Conservation (phyloP, 2,797 vertebrate species). For the Semaprochilodus insignis region DNA sequence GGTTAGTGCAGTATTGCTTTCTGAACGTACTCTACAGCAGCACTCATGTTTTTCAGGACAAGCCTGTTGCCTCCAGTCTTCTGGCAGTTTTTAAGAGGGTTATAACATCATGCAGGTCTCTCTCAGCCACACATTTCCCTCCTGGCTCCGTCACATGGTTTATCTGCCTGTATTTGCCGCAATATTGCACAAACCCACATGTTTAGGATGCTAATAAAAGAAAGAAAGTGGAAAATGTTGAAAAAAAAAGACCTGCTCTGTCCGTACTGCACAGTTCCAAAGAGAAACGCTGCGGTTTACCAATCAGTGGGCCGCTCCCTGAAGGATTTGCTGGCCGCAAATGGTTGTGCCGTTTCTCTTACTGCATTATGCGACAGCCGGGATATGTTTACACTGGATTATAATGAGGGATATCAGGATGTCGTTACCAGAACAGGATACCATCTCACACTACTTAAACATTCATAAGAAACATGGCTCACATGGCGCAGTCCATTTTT, state of each 20-base stretch:
- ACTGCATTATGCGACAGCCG: no score
- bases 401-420: no score
- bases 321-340: no score
- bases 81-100: background rate
- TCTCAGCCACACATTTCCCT: background rate
- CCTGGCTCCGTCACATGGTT: background rate
- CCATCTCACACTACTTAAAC: no score
- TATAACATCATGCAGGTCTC: background rate
- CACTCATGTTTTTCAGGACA: background rate
- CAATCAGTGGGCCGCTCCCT: no score
- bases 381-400: no score
- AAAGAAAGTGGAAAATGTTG: no score
- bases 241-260: no score
- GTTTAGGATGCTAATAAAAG: constrained; percentile 9
- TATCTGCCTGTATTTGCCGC: background rate
- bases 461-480: no score
- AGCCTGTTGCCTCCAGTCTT: background rate
- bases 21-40: background rate
- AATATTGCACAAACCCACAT: background rate
- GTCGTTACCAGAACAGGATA: no score
- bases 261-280: background rate
- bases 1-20: background rate
- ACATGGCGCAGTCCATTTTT: no score
- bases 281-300: background rate
- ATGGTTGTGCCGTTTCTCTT: no score